Percentiles rank a stretch among this genome's conserved stretches.
Evolutionary conservation across 2,888 invertebrate genomes (phyloP).

Genomic region (Amaurobius ferox): DNA sequence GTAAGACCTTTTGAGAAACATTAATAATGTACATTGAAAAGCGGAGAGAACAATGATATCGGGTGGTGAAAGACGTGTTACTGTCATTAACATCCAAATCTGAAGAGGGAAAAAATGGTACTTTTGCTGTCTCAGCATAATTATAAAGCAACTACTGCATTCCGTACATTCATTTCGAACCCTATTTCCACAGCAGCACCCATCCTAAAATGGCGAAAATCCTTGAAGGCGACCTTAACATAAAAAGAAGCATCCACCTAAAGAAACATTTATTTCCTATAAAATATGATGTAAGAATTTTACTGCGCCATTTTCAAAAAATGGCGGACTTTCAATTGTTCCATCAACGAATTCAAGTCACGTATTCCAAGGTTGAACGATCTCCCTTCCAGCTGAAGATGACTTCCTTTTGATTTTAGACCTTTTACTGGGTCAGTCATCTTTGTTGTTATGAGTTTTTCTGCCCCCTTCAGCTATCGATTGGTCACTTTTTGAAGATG

Average conservation of each 20-base stretch:
- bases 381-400: constrained; percentile 11
- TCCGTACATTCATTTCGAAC: too few relatives aligned
- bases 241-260: not conserved
- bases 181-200: not conserved
- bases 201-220: not conserved
- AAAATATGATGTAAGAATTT: constrained; percentile 6
- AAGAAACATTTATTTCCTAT: not conserved
- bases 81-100: too few relatives aligned
- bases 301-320: constrained; percentile 10
- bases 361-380: constrained; percentile 14
- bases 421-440: constrained; percentile 11
- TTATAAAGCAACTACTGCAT: not conserved
- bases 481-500: not conserved
- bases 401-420: constrained; percentile 7
- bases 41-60: too few relatives aligned
- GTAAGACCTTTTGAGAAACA: too few relatives aligned
- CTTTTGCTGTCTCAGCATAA: too few relatives aligned
- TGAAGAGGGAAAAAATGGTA: too few relatives aligned
- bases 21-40: too few relatives aligned
- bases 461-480: not conserved
- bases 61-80: too few relatives aligned
- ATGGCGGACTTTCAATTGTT: constrained; percentile 16
- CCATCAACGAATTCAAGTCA: not conserved
- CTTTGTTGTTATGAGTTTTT: not conserved
- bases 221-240: constrained; percentile 2